These are phyloP conservation scores for Cepaea nemoralis DNA, from an alignment of 1,140 invertebrate species.

Conservation along the genomic window DNA sequence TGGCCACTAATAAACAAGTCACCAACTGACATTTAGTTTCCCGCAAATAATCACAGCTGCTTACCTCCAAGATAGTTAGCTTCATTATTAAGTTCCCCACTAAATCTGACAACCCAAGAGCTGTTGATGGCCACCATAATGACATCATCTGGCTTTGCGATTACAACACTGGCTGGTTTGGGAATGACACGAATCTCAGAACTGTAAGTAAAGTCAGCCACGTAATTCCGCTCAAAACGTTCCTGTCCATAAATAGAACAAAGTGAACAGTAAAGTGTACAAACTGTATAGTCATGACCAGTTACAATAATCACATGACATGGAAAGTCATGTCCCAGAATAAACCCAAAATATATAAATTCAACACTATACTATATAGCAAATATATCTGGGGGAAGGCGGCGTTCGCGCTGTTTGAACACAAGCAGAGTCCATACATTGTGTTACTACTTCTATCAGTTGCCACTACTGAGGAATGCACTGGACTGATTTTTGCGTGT, in stretches of 20 bases:
- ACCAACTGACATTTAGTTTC: not conserved
- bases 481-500: no score
- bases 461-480: no score
- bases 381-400: no score
- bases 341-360: no score
- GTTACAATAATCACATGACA: no score
- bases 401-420: no score
- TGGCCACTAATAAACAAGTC: not conserved
- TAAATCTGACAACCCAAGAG: not conserved
- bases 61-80: conserved; percentile 23
- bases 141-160: not conserved
- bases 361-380: no score
- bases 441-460: no score
- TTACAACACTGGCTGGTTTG: conserved; percentile 10
- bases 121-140: conserved; percentile 5
- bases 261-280: not conserved
- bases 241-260: conserved; percentile 23
- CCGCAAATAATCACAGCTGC: no score
- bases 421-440: no score
- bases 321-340: no score
- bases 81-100: not conserved
- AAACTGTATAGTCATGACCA: no score
- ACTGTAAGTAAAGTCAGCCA: conserved; percentile 1
- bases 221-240: conserved; percentile 35
- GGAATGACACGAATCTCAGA: conserved; percentile 35